Base-by-base conservation (phyloP, 2,888 invertebrate species). In the Stenodera caucasica region DNA sequence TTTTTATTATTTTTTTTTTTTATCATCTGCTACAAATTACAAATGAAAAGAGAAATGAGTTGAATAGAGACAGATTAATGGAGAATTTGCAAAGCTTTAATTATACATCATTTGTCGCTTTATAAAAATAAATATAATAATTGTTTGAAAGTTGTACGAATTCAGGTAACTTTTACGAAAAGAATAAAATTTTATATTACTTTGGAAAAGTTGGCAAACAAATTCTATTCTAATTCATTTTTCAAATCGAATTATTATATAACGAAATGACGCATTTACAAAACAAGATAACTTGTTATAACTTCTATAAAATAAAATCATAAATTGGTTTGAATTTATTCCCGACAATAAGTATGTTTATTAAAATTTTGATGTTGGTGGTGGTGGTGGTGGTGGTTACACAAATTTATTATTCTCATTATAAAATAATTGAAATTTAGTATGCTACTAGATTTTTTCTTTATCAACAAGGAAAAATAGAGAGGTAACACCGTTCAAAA, bases 211-310 rank as follows among this genome's bases (percentile, higher is more conserved):
- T 75, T 75, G 70, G 71, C 72, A 71, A 45, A 75, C 74, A 72
- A 74, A 72, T 74, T 72, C 68, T 65, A 67, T 68, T 74, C 69
- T 73, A 72, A 75, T 73, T 75, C 72, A 72, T 74, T 75, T 75
- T 68, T 72, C 63, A 73, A 73, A 75, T 69, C 65, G 70, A 73
- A 71, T 73, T 71, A 71, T 70, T 63, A 66, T n/a, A n/a, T 72
- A 75, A 75, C 70, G 72, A 72, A 73, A 73, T 74, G 72, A 75
- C 66, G 67, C 67, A 62, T 72, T 72, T 71, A 64, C 64, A 64
- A 63, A 68, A 52, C 55, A 33, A 64, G 61, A 64, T 57, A 72
- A 70, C 67, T 73, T 70, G 65, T 72, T 70, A 70, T 67, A 72
- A 71, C 66, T 71, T 70, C 65, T 66, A 65, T 63, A 60, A 66